Evolutionary conservation across 2,888 invertebrate species (phyloP), one percentile per base, ranked within the genome.

Genomic region (Shargacucullia verbasci): DNA sequence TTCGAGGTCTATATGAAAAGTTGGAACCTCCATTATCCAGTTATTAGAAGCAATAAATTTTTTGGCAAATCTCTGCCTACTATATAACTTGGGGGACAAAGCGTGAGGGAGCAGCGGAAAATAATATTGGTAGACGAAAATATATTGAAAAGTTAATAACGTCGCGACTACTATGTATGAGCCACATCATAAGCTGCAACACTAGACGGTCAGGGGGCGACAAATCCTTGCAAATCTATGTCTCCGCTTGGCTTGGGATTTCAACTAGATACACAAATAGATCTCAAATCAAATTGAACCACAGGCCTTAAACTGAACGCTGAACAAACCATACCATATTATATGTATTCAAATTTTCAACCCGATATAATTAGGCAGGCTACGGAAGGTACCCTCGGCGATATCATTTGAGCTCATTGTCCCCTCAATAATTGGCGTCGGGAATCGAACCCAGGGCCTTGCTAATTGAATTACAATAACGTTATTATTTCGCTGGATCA

Each of bases 381-480:
- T 52, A 41, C 35, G n/a, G 40, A 52, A 53, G 52, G 53, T 62
- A 61, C 47, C 58, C 62, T 59, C 53, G 59, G 55, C 55, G 66
- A 64, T 79, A 78, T 73, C 64, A 75, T 78, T 80, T 74, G 64
- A 69, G 45, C 46, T 68, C 71, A 78, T 83, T 83, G 81, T 83
- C 66, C 73, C 59, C 52, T 59, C 56, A 69, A 70, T 82, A 80
- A 83, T 80, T 78, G 81, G 72, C 69, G 46, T 61, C 60, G 61
- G 64, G 79, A 76, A 81, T 83, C 74, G 76, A 81, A 80, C 76
- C 68, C 76, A 46, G 60, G 60, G 52, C 66, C 58, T 55, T 59
- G 64, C 73, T 83, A 81, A 83, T 83, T 81, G 75, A 79, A 81
- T 83, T 71, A 83, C 81, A 81, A 81, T 82, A 81, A 79, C 69